Evolutionary conservation across 2,797 vertebrate species (phyloP), one percentile per base, ranked within the genome.

Genomic region (Eurystomus glaucurus): DNA sequence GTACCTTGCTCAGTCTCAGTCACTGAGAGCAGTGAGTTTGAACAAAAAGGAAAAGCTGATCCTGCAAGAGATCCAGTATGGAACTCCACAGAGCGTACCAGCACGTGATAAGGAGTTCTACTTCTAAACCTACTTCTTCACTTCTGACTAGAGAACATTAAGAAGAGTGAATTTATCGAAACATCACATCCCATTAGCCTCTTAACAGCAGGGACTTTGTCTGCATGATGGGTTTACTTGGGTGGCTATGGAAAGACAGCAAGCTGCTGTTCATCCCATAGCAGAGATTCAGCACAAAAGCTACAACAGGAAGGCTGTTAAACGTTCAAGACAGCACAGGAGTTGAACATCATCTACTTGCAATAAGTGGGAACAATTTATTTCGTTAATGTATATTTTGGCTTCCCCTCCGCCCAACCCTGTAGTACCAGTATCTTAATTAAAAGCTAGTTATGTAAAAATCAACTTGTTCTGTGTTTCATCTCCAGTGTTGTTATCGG

Each of bases 11-110:
- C 80, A 94, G 89, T 71, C 79, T 90, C 92, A 95, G 94, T 66
- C 95, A 93, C 96, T 96, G 95, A 96, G 83, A 96, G 97, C 92
- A 92, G 85, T 72, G 95, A 96, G 92, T 94, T 85, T 92, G 93
- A 95, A 96, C 62, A 96, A 64, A 93, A 94, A 85, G 85, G 68
- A 39, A 46, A 89, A 81, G 81, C 0, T 43, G 93, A 60, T 76
- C 58, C 93, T 82, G 92, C 54, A 35, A 79, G 90, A 82, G 92
- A 89, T 93, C 60, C 66, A n/a, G 58, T 22, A 76, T 1, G 31
- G 83, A 95, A 78, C 70, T 81, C 85, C 58, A 45, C 11, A n/a
- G 2, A 76, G 58, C 4, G 14, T 11, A 65, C 7, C 18, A 69
- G 31, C 13, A 46, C 58, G 41, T 1, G 10, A 33, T 3, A 82